phyloP scores from a whole-genome alignment of 2,113 vertebrate genomes.

The Eretmochelys imbricata region DNA sequence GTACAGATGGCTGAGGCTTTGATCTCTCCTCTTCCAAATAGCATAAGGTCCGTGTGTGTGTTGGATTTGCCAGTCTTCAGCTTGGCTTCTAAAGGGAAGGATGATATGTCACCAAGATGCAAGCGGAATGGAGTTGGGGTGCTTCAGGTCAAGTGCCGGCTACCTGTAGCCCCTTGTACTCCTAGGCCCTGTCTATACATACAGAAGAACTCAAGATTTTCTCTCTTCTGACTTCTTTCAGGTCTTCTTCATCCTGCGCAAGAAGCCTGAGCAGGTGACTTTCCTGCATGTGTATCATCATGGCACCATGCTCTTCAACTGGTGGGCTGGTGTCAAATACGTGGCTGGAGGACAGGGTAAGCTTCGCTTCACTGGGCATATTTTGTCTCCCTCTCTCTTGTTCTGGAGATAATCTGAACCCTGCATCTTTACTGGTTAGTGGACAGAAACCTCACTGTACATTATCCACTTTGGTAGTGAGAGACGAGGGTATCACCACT shows the following conservation, averaged over 20 bases:
- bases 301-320: conserved; percentile 85
- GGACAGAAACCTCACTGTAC: background rate
- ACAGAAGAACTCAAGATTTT: background rate
- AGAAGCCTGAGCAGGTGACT: conserved; percentile 85
- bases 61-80: background rate
- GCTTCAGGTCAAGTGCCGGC: background rate
- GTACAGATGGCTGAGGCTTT: background rate
- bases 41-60: background rate
- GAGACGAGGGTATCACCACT: background rate
- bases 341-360: conserved; percentile 86
- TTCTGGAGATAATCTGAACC: background rate
- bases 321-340: conserved; percentile 85
- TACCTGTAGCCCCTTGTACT: background rate
- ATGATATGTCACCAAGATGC: background rate
- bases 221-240: conserved; percentile 49
- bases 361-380: background rate
- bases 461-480: background rate
- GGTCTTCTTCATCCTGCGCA: conserved; percentile 86
- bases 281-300: conserved; percentile 89
- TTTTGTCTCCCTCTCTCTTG: background rate
- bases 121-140: background rate
- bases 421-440: conserved; percentile 27
- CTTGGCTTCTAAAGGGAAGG: background rate
- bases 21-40: background rate
- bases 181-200: background rate